phyloP scores from a whole-genome alignment of 2,888 invertebrate species.

The Napeogenes sylphis region DNA sequence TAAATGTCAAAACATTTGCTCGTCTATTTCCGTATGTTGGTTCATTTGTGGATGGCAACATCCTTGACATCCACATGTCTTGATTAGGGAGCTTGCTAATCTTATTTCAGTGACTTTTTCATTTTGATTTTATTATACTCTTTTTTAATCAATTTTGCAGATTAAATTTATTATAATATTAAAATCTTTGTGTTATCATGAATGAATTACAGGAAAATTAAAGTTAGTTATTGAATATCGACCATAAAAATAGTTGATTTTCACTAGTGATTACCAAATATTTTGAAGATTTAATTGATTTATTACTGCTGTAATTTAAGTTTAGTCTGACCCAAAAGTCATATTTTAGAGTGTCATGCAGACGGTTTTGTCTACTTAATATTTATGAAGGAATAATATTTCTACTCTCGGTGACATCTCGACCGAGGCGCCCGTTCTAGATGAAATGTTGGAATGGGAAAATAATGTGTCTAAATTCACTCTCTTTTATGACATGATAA shows the following conservation, averaged over 20 bases:
- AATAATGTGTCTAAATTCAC: slow-evolving; percentile 31
- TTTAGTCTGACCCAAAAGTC: background rate
- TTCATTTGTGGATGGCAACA: slow-evolving; percentile 27
- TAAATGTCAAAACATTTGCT: slow-evolving; percentile 36
- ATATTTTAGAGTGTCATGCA: slow-evolving; percentile 30
- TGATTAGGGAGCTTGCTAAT: background rate
- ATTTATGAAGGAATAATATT: slow-evolving; percentile 28
- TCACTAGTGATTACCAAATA: too few species aligned
- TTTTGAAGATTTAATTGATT: too few species aligned
- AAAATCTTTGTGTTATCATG: too few species aligned
- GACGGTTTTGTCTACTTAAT: slow-evolving; percentile 38
- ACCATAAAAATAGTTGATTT: too few species aligned
- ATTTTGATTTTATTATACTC: background rate
- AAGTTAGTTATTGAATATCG: too few species aligned
- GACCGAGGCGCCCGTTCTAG: slow-evolving; percentile 24
- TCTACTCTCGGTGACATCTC: slow-evolving; percentile 30
- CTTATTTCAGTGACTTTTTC: background rate
- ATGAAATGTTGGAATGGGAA: slow-evolving; percentile 30
- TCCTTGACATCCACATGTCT: background rate
- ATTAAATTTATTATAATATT: too few species aligned
- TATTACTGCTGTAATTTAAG: too few species aligned
- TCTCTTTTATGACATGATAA: slow-evolving; percentile 24
- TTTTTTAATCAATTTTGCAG: background rate
- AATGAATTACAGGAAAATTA: too few species aligned
- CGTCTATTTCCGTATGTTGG: slow-evolving; percentile 29